A percentile compares a stretch with the other conserved stretches of the same genome.
phyloP scores from a whole-genome alignment of 2,888 invertebrate species.

The Heliconius charithonia region DNA sequence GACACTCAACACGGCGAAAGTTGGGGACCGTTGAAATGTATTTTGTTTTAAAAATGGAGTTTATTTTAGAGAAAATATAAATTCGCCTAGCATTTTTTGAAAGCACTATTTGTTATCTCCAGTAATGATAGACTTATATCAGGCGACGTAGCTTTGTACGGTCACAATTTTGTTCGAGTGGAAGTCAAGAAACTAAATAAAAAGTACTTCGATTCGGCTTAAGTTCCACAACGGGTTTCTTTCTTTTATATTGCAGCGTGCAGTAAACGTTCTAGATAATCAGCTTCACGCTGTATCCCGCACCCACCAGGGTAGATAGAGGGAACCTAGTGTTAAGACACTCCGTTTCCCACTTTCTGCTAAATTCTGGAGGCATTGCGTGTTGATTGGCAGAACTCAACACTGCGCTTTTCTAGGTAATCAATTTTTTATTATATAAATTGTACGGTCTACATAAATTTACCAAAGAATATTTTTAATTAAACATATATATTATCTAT shows the following conservation, averaged over 20 bases:
- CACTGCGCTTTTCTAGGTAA: no score
- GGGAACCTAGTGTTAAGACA: no score
- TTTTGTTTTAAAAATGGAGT: neutral
- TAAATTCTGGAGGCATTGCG: no score
- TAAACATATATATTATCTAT: no score
- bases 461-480: no score
- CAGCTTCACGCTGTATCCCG: no score
- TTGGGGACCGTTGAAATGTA: no score
- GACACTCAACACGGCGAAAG: no score
- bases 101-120: slow-evolving; percentile 11
- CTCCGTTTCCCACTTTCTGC: no score
- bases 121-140: slow-evolving; percentile 1
- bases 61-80: neutral
- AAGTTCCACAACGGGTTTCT: neutral
- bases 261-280: neutral
- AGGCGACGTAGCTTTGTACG: neutral
- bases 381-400: no score
- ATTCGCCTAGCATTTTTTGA: neutral
- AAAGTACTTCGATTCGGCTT: slow-evolving; percentile 9
- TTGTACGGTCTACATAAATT: neutral
- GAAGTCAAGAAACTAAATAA: slow-evolving; percentile 23
- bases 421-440: neutral
- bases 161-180: slow-evolving; percentile 13
- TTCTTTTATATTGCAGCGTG: neutral
- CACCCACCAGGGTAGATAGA: no score